Conservation (phyloP, 1,140 invertebrate genomes). For the Rhagoletis pomonella region DNA sequence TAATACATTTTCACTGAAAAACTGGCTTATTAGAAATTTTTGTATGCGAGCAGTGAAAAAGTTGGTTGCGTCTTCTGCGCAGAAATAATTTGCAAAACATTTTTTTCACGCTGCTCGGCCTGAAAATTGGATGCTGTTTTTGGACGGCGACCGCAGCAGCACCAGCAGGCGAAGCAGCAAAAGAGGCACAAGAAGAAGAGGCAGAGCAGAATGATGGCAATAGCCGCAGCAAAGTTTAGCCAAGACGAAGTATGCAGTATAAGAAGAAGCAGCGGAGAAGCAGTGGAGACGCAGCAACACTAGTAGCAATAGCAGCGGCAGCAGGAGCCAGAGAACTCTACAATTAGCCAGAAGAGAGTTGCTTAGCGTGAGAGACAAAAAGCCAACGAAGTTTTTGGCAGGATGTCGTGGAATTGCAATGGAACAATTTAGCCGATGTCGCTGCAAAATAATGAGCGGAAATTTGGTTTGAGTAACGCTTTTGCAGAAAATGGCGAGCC, state of each 20-base stretch:
- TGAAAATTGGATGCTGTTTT: constrained; percentile 45
- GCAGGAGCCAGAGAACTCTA: neutral
- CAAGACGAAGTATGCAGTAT: neutral
- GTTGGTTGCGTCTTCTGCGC: constrained; percentile 42
- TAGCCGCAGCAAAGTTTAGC: neutral
- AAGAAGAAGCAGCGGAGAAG: neutral
- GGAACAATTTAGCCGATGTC: neutral
- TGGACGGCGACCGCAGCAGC: neutral
- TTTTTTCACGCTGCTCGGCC: constrained; percentile 5
- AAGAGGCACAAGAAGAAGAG: neutral
- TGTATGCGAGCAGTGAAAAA: constrained; percentile 1
- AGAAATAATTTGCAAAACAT: constrained; percentile 46
- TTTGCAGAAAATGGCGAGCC: neutral
- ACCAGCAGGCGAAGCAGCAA: neutral
- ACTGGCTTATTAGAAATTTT: neutral
- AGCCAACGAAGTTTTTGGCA: neutral
- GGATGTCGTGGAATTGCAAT: neutral
- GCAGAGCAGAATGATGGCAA: neutral
- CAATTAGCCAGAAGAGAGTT: neutral
- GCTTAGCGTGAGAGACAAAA: neutral
- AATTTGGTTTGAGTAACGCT: neutral
- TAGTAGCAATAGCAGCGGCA: too few species aligned
- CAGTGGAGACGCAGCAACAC: neutral
- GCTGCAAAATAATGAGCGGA: constrained; percentile 19
- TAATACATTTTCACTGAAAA: constrained; percentile 7